Evolutionary conservation across 2,113 vertebrate species (phyloP).

Genomic region (Hippolais icterina): DNA sequence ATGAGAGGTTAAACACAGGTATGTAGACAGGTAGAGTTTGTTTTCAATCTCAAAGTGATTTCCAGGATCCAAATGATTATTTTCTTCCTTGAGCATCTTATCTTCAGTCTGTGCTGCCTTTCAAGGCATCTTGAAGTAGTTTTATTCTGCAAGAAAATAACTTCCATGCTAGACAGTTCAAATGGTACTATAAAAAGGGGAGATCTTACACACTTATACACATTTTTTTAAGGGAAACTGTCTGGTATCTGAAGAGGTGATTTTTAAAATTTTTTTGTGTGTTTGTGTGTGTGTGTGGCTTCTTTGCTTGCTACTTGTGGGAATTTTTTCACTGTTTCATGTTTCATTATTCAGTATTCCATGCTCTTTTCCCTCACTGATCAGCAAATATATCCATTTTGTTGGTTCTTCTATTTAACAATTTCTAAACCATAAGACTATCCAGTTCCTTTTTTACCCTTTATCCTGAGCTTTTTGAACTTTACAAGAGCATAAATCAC

Average conservation of each 20-base stretch:
- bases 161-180: neutral
- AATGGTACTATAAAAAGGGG: neutral
- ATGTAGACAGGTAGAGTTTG: neutral
- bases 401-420: neutral
- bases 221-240: neutral
- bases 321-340: neutral
- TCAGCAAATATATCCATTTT: neutral
- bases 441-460: neutral
- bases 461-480: conserved; percentile 26
- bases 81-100: neutral
- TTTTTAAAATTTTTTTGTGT: neutral
- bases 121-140: neutral
- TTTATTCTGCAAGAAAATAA: neutral
- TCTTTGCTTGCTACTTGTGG: neutral
- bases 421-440: neutral
- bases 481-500: conserved; percentile 17
- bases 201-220: neutral
- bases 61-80: neutral
- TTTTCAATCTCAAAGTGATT: neutral
- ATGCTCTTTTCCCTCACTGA: neutral
- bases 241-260: neutral
- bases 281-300: neutral
- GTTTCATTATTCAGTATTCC: neutral
- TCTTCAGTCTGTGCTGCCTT: neutral
- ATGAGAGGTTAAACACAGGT: neutral